These are phyloP conservation scores for Coelinius sp. DNA, from an alignment of 2,888 invertebrate species.

Conservation along the genomic window DNA sequence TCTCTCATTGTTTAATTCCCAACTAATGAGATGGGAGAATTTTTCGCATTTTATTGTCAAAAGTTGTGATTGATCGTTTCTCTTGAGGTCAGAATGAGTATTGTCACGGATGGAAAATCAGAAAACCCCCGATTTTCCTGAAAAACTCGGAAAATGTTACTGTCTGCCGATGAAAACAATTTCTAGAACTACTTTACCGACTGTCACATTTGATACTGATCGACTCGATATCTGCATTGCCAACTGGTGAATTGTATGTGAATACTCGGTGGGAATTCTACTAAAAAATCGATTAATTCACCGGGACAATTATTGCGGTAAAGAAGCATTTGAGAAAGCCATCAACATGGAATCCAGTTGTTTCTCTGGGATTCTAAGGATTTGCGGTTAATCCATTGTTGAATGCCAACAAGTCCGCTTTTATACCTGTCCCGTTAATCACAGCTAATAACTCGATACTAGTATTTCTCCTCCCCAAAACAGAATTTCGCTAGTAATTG, in stretches of 20 bases:
- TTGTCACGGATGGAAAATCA: neutral
- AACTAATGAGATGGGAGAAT: too few relatives aligned
- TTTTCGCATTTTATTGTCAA: too few relatives aligned
- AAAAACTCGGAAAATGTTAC: neutral
- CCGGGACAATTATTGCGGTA: neutral
- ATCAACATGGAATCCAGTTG: constrained; percentile 16
- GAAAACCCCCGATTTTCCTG: neutral
- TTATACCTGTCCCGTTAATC: neutral
- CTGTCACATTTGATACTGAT: neutral
- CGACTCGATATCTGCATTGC: neutral
- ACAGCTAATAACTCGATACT: neutral
- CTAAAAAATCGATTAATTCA: neutral
- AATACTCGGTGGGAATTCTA: neutral
- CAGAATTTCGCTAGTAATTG: constrained; percentile 1
- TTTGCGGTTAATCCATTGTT: constrained; percentile 21
- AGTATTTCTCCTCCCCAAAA: neutral
- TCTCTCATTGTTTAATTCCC: too few relatives aligned
- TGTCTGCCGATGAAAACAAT: neutral
- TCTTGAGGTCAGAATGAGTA: neutral
- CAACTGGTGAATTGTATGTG: neutral
- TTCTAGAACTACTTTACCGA: neutral
- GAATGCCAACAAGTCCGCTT: neutral
- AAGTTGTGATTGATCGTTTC: too few relatives aligned
- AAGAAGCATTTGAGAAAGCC: neutral
- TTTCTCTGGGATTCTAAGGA: constrained; percentile 7